Evolutionary conservation across 2,797 vertebrate genomes (phyloP).

Genomic region (Pangasius djambal): DNA sequence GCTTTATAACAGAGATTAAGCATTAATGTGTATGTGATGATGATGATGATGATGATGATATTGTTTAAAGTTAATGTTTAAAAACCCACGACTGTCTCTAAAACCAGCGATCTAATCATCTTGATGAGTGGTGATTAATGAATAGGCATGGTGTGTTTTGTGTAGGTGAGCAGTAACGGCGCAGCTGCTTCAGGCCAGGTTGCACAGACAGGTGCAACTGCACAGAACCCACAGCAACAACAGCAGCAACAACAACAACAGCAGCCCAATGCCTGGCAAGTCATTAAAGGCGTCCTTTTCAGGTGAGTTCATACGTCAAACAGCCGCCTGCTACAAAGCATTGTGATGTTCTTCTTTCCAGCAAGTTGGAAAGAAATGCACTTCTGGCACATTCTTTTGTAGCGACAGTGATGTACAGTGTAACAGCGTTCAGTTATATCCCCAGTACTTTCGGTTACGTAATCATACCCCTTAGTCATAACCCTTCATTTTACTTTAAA

Average conservation of each 20-base stretch:
- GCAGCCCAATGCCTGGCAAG: constrained; percentile 90
- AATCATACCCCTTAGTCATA: constrained; percentile 24
- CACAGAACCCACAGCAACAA: constrained; percentile 76
- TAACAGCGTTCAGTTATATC: constrained; percentile 2
- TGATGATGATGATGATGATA: background rate
- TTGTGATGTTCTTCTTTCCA: background rate
- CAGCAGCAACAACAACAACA: constrained; percentile 75
- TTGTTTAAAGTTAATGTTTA: background rate
- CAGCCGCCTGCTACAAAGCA: background rate
- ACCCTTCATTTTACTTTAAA: background rate
- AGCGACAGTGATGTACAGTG: background rate
- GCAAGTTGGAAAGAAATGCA: background rate
- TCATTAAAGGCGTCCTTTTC: constrained; percentile 93
- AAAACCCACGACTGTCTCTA: no score
- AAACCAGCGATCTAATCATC: background rate
- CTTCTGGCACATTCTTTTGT: background rate
- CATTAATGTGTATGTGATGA: background rate
- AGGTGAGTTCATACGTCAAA: constrained; percentile 70
- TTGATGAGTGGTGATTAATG: background rate
- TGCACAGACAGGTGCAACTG: constrained; percentile 74
- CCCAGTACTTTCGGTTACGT: background rate
- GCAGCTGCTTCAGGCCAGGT: constrained; percentile 75
- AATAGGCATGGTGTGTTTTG: constrained; percentile 31
- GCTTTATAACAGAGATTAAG: background rate
- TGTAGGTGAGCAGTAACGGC: constrained; percentile 88